Conservation (phyloP, 2,113 vertebrate genomes). For the Halichoerus grypus region DNA sequence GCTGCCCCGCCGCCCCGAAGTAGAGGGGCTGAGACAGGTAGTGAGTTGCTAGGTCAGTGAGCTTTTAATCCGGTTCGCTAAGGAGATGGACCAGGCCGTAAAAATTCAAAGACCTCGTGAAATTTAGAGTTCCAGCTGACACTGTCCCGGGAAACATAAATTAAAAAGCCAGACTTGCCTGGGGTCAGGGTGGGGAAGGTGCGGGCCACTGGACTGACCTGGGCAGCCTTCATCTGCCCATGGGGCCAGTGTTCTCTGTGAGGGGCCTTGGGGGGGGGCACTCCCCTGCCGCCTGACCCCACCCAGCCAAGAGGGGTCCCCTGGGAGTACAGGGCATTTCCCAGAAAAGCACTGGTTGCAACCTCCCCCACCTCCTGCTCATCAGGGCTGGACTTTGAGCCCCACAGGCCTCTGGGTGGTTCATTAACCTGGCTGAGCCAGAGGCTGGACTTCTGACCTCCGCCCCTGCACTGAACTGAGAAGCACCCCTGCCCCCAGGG, state of each 20-base stretch:
- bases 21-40: slow-evolving; percentile 45
- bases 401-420: slow-evolving; percentile 55
- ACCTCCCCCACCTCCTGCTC: background rate
- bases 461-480: background rate
- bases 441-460: background rate
- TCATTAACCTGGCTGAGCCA: slow-evolving; percentile 70
- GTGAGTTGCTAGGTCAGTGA: slow-evolving; percentile 60
- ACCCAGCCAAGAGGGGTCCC: background rate
- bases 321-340: background rate
- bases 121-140: slow-evolving; percentile 13
- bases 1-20: no score
- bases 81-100: slow-evolving; percentile 40
- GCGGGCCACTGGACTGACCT: background rate
- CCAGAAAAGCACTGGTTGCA: background rate
- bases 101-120: slow-evolving; percentile 57
- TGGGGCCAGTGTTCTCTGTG: rapidly evolving
- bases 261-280: rapidly evolving
- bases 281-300: background rate
- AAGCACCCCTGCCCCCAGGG: background rate
- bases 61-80: slow-evolving; percentile 61
- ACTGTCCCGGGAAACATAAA: background rate
- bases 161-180: background rate
- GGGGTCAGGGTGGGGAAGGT: background rate
- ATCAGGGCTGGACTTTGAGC: slow-evolving; percentile 74
- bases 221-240: background rate